Base-by-base conservation (phyloP, 2,888 invertebrate genomes). In the Anoplius nigerrimus region DNA sequence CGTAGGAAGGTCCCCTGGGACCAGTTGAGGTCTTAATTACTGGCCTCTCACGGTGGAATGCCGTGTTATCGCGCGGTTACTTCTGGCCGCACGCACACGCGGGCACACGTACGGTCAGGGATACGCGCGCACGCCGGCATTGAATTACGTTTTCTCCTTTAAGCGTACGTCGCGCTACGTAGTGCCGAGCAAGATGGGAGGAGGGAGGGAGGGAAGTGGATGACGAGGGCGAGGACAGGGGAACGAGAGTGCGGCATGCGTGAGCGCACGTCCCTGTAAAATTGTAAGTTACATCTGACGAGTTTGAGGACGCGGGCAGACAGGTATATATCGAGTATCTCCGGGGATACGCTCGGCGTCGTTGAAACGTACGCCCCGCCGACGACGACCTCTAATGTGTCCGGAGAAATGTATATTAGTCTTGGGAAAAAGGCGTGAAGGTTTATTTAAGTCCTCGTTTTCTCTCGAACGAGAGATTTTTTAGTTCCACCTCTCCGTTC, bases 11-110 rank as follows among this genome's bases (percentile, higher is more conserved):
- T 45, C 74, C 59, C 75, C 58, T 66, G 72, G 75, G 78, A 77
- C 81, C 80, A 78, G 84, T 82, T 80, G 80, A 86, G 80, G 82
- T 84, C 86, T 87, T 86, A 87, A 87, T 86, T 86, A 86, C 84
- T 21, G 56, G 51, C 60, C 48, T 74, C 75, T 72, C 79, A 67
- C 65, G 55, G 46, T 61, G 78, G 78, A 79, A 78, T 79, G 76
- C 65, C 65, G 68, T 69, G 74, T 78, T 78, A 78, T 78, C 78
- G 76, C 64, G 54, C 71, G 70, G 71, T 76, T 76, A 78, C 74
- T 78, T 74, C 68, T 66, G 52, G 57, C 34, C 46, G 55, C 56
- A 60, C 69, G 74, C 71, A 60, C 66, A 70, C 71, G 57, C 70
- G 52, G 66, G 61, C 66, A 34, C 57, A 62, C 69, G 56, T n/a